A percentile compares a stretch with the other conserved stretches of the same genome.
phyloP scores from a whole-genome alignment of 2,888 invertebrate species.

The Tigriopus californicus region DNA sequence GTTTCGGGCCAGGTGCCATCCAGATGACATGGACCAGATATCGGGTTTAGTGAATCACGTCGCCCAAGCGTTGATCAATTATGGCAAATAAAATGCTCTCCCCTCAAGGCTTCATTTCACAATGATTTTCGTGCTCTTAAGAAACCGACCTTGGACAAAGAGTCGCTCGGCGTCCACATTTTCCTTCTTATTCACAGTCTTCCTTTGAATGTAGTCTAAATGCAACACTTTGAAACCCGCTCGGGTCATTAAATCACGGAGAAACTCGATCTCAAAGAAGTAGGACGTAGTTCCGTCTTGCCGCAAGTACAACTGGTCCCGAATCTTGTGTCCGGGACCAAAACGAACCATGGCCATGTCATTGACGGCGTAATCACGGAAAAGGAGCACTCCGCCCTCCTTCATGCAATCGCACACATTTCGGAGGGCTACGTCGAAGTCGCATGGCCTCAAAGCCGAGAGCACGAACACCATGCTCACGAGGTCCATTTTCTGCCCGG shows the following conservation, averaged over 20 bases:
- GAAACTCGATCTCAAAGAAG: slow-evolving; percentile 54
- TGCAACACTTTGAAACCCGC: slow-evolving; percentile 48
- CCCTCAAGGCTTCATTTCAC: not conserved
- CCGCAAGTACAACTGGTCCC: slow-evolving; percentile 79
- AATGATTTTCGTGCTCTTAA: too few relatives aligned
- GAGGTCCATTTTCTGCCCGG: slow-evolving; percentile 40
- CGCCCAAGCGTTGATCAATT: slow-evolving; percentile 2
- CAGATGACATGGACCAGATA: not conserved
- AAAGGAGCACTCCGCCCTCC: slow-evolving; percentile 56
- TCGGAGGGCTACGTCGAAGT: slow-evolving; percentile 38
- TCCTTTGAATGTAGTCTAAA: slow-evolving; percentile 60
- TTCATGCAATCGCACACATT: slow-evolving; percentile 46
- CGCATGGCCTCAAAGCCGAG: slow-evolving; percentile 76
- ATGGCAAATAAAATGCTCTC: not conserved
- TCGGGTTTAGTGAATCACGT: not conserved
- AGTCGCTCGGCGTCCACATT: slow-evolving; percentile 72
- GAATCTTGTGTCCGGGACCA: slow-evolving; percentile 72
- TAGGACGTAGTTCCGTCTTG: slow-evolving; percentile 87
- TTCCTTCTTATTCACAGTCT: slow-evolving; percentile 82
- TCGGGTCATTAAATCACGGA: slow-evolving; percentile 41
- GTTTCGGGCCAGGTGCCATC: not conserved
- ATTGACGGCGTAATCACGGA: slow-evolving; percentile 82
- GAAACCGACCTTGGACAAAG: slow-evolving; percentile 61
- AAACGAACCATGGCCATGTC: slow-evolving; percentile 93
- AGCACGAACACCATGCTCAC: slow-evolving; percentile 82